Conservation (phyloP, 2,888 invertebrate genomes). For the Syrphus vitripennis region DNA sequence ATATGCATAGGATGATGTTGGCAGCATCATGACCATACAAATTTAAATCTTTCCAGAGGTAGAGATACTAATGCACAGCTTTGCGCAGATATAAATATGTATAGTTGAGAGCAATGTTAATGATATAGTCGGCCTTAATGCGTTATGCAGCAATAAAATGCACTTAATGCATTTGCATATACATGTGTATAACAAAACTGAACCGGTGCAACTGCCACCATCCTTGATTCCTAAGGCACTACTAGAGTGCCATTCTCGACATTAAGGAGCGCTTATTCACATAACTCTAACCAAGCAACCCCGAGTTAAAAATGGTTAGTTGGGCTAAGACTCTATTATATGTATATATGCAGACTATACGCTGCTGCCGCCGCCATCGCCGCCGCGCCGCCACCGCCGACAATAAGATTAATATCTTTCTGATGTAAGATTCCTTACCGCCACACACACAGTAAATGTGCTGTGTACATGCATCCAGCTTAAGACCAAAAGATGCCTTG, state of each 20-base stretch:
- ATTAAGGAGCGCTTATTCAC: slow-evolving; percentile 52
- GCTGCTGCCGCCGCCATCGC: slow-evolving; percentile 9
- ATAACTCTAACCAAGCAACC: slow-evolving; percentile 18
- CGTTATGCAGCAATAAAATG: slow-evolving; percentile 76
- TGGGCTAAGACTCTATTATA: slow-evolving; percentile 12
- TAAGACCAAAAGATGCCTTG: slow-evolving; percentile 15
- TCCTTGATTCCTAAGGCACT: not conserved
- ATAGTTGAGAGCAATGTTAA: slow-evolving; percentile 25
- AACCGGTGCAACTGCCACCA: slow-evolving; percentile 27
- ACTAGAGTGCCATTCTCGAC: slow-evolving; percentile 15
- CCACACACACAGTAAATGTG: slow-evolving; percentile 43
- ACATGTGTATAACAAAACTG: not conserved
- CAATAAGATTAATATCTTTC: slow-evolving; percentile 69
- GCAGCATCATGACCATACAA: slow-evolving; percentile 16
- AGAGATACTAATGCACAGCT: not conserved
- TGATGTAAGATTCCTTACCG: slow-evolving; percentile 65
- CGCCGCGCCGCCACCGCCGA: slow-evolving; percentile 43
- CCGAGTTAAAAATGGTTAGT: slow-evolving; percentile 27
- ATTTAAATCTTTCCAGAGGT: not conserved
- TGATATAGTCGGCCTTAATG: slow-evolving; percentile 65
- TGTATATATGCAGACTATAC: not conserved
- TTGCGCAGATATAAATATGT: slow-evolving; percentile 2
- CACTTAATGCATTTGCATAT: slow-evolving; percentile 75
- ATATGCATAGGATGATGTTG: not conserved
- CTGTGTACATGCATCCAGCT: not conserved